Evolutionary conservation across 2,888 invertebrate species (phyloP), one percentile per base, ranked within the genome.

Genomic region (Drosophila setosimentum): DNA sequence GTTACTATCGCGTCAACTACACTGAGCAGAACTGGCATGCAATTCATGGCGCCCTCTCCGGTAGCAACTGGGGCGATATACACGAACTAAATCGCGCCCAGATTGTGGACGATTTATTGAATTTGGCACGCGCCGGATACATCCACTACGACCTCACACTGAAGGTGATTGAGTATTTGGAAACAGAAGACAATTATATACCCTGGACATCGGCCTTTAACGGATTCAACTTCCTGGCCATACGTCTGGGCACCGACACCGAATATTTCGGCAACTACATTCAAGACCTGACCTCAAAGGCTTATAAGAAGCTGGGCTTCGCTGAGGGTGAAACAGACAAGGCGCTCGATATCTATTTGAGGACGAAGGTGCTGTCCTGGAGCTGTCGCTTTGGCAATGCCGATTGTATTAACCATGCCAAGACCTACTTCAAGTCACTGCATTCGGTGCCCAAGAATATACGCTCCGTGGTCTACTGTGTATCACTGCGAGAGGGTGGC

Each of bases 61-160:
- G 45, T 4, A 42, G 21, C 7, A 80, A 87, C 10, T 92, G 90
- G 88, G 66, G 83, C 40, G 80, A 62, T 4, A 96, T 97, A 59
- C 94, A 96, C 76, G 94, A 95, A 50, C 92, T 95, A 16, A 97
- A 97, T 92, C 94, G 96, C 82, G 97, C 97, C 5, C 97, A 97
- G 93, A 94, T 96, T 30, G 94, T 98, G 16, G 96, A 98, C 85
- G 98, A 98, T 92, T 94, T 96, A 2, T 94, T 96, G 80, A 95
- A 95, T 92, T 94, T 96, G 66, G 97, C 96, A n/a, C 94, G 96
- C 55, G 94, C 95, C n/a, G 95, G 95, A 2, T 82, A 94, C 29
- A 93, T 96, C 72, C 85, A 92, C 1, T 96, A 97, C 88, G 91
- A 92, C 0, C 92, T 94, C n/a, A 95, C 96, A 0, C 94, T 98